A percentile compares a stretch with the other conserved stretches of the same genome.
phyloP scores from a whole-genome alignment of 2,888 invertebrate species.

The Dryobotodes eremita region DNA sequence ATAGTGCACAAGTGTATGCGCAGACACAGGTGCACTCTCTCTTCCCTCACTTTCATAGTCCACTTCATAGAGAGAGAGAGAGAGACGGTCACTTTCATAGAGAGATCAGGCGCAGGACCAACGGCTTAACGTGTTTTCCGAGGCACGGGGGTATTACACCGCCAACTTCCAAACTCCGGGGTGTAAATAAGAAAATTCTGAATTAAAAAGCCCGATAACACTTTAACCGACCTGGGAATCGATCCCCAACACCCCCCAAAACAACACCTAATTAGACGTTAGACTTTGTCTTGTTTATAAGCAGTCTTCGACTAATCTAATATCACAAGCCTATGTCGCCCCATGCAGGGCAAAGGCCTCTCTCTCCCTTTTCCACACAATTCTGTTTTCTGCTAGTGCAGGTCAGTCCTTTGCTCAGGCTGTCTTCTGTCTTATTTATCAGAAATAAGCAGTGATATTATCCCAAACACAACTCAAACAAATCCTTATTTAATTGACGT shows the following conservation, averaged over 20 bases:
- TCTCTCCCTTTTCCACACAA: not conserved
- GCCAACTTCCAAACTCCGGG: no score
- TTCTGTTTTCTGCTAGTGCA: not conserved
- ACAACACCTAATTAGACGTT: not conserved
- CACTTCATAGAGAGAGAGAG: no score
- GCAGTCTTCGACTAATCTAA: not conserved
- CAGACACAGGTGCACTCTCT: no score
- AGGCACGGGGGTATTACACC: no score
- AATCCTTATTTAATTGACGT: constrained; percentile 16
- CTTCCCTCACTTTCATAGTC: no score
- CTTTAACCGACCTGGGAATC: no score
- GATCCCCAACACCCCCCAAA: no score
- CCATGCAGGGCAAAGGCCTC: not conserved
- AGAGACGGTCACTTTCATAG: no score
- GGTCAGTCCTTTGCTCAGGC: not conserved
- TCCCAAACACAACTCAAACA: not conserved
- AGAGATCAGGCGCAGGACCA: not conserved
- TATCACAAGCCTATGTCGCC: not conserved
- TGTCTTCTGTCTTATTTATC: not conserved
- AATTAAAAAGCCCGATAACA: no score
- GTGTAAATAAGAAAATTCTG: no score
- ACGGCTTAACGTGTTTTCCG: not conserved
- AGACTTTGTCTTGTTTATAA: not conserved
- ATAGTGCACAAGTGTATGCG: no score
- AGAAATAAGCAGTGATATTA: not conserved